Evolutionary conservation across 2,888 invertebrate species (phyloP).

Genomic region (Apomyelois bistriatella): DNA sequence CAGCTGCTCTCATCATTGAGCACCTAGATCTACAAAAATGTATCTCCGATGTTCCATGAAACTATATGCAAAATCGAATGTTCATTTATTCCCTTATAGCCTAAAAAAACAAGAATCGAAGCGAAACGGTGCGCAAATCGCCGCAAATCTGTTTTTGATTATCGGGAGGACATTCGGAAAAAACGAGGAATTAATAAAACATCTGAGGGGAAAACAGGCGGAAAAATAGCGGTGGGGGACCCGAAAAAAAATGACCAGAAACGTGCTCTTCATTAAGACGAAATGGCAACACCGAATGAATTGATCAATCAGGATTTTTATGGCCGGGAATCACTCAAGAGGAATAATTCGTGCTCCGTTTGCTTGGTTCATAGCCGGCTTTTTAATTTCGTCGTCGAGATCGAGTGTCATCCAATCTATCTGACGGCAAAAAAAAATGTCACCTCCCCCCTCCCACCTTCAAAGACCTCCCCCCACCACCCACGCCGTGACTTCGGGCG

Average conservation of each 20-base stretch:
- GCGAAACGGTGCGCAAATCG: slow-evolving; percentile 20
- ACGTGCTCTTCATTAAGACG: slow-evolving; percentile 74
- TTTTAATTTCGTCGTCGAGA: slow-evolving; percentile 78
- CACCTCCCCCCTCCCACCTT: slow-evolving; percentile 21
- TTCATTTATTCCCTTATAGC: not conserved
- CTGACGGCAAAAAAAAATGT: slow-evolving; percentile 65
- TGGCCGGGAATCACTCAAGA: slow-evolving; percentile 78
- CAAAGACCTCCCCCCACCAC: slow-evolving; percentile 29
- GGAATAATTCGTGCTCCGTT: slow-evolving; percentile 75
- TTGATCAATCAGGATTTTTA: slow-evolving; percentile 80
- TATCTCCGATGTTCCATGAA: too few species aligned
- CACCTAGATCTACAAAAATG: too few species aligned
- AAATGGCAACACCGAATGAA: slow-evolving; percentile 74
- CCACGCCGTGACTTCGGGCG: slow-evolving; percentile 39
- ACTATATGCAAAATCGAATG: not conserved
- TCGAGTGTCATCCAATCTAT: slow-evolving; percentile 80
- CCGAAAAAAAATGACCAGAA: slow-evolving; percentile 56
- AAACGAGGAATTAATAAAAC: slow-evolving; percentile 70
- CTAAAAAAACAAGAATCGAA: slow-evolving; percentile 1
- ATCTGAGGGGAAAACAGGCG: slow-evolving; percentile 73
- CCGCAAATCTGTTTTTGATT: slow-evolving; percentile 56
- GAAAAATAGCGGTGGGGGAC: slow-evolving; percentile 66
- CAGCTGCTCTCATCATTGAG: too few species aligned
- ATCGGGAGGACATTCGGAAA: slow-evolving; percentile 38
- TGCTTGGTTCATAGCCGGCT: slow-evolving; percentile 74